These are phyloP conservation scores for Panopea generosa DNA, from an alignment of 2,888 invertebrate species.

Conservation along the genomic window DNA sequence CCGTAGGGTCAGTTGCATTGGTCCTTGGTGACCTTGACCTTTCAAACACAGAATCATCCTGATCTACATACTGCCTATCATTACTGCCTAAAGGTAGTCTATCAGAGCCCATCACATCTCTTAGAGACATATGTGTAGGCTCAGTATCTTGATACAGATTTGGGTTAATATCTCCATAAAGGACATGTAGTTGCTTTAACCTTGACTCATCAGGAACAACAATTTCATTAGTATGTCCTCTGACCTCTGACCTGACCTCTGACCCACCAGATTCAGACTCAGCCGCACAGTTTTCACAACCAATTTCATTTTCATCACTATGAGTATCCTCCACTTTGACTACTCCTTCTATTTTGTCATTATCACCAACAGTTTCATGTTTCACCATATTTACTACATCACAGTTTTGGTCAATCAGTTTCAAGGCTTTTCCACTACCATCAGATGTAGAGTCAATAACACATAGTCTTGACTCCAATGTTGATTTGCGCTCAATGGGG, in stretches of 20 bases:
- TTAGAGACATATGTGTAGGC: conserved; percentile 71
- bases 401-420: background rate
- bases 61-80: background rate
- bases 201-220: background rate
- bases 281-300: background rate
- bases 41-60: background rate
- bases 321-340: background rate
- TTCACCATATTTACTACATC: background rate
- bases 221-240: too few relatives aligned
- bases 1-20: background rate
- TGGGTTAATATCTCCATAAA: conserved; percentile 16
- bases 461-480: conserved; percentile 27
- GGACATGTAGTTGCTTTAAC: conserved; percentile 1
- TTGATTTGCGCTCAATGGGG: conserved; percentile 13
- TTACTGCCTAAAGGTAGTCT: background rate
- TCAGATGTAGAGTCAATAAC: conserved; percentile 13
- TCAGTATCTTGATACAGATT: conserved; percentile 63
- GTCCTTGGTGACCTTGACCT: background rate
- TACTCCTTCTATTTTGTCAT: too few relatives aligned
- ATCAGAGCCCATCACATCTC: conserved; percentile 54
- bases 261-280: background rate
- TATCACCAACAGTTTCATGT: background rate
- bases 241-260: background rate
- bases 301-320: background rate
- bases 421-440: background rate